Evolutionary conservation across 30 jellyfish, hydroid and myxozoan genomes (phyloP).

Genomic region (Hydractinia symbiolongicarpus): DNA sequence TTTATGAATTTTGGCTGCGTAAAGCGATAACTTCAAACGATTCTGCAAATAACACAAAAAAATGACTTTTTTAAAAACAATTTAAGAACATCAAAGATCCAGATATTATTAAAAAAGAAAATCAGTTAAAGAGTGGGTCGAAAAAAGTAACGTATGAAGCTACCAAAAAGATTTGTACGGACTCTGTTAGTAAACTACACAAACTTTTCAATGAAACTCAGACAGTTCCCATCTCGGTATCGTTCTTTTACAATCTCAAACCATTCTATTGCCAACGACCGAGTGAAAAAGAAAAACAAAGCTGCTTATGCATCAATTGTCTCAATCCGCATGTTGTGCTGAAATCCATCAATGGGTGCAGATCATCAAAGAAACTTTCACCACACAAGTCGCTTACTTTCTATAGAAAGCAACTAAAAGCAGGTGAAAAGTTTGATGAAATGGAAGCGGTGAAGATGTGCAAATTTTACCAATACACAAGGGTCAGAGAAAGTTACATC

Average conservation of each 20-base stretch:
- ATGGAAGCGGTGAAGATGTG: neutral
- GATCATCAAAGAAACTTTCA: neutral
- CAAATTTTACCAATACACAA: neutral
- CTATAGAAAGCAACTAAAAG: too few relatives aligned
- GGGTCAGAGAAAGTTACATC: neutral
- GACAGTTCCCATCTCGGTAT: neutral
- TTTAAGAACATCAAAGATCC: too few relatives aligned
- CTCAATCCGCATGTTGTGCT: conserved; percentile 8
- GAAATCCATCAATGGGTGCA: neutral
- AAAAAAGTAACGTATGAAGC: neutral
- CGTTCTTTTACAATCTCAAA: neutral
- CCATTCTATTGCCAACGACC: neutral
- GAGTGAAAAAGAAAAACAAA: conserved; percentile 3
- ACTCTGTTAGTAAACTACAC: neutral
- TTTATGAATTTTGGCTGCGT: too few relatives aligned
- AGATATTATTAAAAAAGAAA: too few relatives aligned
- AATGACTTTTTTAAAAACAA: too few relatives aligned
- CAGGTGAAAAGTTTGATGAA: neutral
- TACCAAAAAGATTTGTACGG: neutral
- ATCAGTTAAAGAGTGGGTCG: neutral
- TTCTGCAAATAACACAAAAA: too few relatives aligned
- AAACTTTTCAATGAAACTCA: neutral
- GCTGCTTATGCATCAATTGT: too few relatives aligned
- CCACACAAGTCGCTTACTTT: neutral
- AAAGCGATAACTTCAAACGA: too few relatives aligned